Evolutionary conservation across 2,888 invertebrate species (phyloP), one percentile per base, ranked within the genome.

Genomic region (Listrodromus nycthemerus): DNA sequence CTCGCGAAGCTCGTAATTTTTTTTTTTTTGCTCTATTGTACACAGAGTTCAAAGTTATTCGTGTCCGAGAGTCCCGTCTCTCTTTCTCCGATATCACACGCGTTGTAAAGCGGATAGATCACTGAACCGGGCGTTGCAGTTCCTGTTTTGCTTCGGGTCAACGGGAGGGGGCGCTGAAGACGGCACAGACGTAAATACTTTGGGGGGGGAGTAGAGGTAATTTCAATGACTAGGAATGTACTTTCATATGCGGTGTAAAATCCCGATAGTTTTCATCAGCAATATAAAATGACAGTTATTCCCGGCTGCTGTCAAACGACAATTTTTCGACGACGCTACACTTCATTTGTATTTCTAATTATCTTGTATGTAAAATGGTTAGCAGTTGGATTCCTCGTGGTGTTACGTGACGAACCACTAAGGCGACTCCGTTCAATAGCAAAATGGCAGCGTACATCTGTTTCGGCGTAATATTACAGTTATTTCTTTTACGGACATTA

Each of bases 71-170:
- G 24, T 1, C 58, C 41, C 61, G 41, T 73, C 58, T 61, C 41
- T 48, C 61, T 48, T 37, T 73, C 61, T 61, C 61, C 27, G 45
- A 61, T 73, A 61, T 73, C 61, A 19, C 61, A 73, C 55, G 55
- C 73, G 73, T 61, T 61, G 61, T 73, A 61, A 73, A 73, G 73
- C 73, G 73, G 73, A 73, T 73, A n/a, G 73, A 61, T 73, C 73
- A 61, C 30, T 61, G 61, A 73, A 61, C 41, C 45, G 45, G 58
- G 37, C 55, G 41, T 55, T 24, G 71, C 24, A 41, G 55, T 41
- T 71, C 58, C 41, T 24, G 55, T 71, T 71, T 58, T 55, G 55
- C 55, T 55, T 10, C 55, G 5, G 21, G 19, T 24, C 41, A 16
- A 45, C 41, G 41, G 55, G 21, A 13, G 55, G 21, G 21, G 55